phyloP scores from a whole-genome alignment of 1,140 invertebrate genomes.

The Heliconius hermathena region DNA sequence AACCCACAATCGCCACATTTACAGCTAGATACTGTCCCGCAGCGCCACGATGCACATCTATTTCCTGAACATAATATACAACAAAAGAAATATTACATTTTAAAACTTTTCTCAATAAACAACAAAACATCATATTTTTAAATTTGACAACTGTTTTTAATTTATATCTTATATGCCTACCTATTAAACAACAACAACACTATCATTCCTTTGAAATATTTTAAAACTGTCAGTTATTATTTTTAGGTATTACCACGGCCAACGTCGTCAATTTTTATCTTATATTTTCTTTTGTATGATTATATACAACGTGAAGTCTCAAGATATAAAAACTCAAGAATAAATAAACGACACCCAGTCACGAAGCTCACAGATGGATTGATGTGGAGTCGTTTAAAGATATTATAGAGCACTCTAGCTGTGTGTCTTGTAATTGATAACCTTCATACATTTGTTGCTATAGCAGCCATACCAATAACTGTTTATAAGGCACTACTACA shows the following conservation, averaged over 20 bases:
- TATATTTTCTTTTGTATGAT: neutral
- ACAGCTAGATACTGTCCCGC: too few relatives aligned
- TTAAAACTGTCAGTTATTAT: neutral
- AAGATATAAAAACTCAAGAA: constrained; percentile 5
- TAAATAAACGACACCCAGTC: constrained; percentile 9
- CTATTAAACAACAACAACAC: neutral
- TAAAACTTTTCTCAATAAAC: too few relatives aligned
- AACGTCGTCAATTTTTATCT: neutral
- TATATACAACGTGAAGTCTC: neutral
- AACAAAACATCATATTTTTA: too few relatives aligned
- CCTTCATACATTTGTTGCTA: too few relatives aligned
- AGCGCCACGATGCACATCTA: too few relatives aligned
- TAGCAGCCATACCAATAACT: too few relatives aligned
- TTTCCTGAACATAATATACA: too few relatives aligned
- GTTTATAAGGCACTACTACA: too few relatives aligned
- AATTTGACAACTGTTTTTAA: too few relatives aligned
- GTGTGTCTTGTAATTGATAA: neutral
- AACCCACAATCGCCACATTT: too few relatives aligned
- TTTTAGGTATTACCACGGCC: neutral
- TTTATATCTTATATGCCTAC: neutral
- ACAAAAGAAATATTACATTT: too few relatives aligned
- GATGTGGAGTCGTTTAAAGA: neutral
- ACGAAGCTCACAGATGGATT: constrained; percentile 5
- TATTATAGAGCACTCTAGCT: neutral
- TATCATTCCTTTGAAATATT: neutral